Percentiles rank a stretch among this genome's conserved stretches.
phyloP scores from a whole-genome alignment of 2,113 vertebrate species.

The Laticauda colubrina region DNA sequence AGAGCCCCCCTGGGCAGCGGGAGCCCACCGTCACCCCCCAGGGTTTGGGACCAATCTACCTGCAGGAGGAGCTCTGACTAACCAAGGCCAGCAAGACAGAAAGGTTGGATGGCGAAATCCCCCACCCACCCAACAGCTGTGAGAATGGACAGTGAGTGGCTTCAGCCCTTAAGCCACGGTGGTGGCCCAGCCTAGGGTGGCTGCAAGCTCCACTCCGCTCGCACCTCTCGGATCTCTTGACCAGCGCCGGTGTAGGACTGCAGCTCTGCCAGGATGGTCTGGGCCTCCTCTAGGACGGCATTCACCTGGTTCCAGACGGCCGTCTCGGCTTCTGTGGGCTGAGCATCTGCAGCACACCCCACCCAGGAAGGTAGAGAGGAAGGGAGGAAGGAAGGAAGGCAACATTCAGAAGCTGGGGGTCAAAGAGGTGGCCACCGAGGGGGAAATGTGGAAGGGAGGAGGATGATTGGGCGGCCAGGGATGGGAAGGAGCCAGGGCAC shows the following conservation, averaged over 20 bases:
- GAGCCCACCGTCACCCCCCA: not conserved
- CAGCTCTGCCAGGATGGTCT: constrained; percentile 84
- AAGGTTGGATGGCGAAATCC: too few species aligned
- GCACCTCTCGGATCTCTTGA: constrained; percentile 91
- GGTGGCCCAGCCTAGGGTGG: rapidly evolving
- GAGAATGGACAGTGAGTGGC: not conserved
- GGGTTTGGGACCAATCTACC: not conserved
- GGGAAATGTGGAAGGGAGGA: not conserved
- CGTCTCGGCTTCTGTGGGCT: constrained; percentile 90
- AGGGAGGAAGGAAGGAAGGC: not conserved
- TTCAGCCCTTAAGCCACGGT: rapidly evolving
- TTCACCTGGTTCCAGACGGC: constrained; percentile 93
- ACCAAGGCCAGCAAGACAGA: not conserved
- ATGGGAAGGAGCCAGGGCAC: not conserved
- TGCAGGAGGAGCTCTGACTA: not conserved
- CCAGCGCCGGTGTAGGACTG: constrained; percentile 89
- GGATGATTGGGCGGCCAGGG: not conserved
- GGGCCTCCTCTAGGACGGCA: constrained; percentile 87
- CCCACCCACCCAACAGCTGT: not conserved
- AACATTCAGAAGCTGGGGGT: constrained; percentile 32
- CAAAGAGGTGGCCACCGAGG: not conserved
- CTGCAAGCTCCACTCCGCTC: rapidly evolving
- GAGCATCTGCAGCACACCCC: constrained; percentile 78
- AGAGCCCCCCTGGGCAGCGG: not conserved
- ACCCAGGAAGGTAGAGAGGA: constrained; percentile 39